Conservation (phyloP, 2,113 vertebrate species). For the Balaenoptera acutorostrata region DNA sequence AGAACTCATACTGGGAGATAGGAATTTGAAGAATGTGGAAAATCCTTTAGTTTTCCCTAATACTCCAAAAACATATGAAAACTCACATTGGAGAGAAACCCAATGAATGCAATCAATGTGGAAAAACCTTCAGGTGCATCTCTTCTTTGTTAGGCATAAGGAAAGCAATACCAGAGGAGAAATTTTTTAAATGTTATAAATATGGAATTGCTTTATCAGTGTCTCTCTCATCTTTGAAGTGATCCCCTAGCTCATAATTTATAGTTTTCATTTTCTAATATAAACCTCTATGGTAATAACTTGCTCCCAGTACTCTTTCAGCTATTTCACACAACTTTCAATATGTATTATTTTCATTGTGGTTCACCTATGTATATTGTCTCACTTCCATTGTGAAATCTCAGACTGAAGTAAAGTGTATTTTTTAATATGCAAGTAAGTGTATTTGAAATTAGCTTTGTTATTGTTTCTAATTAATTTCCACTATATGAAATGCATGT, state of each 20-base stretch:
- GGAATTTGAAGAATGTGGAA: neutral
- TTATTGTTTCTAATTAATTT: conserved; percentile 32
- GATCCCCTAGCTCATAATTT: neutral
- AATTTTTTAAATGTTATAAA: neutral
- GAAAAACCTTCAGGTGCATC: neutral
- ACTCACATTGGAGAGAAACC: neutral
- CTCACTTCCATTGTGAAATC: neutral
- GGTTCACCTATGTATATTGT: neutral
- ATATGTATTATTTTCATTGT: neutral
- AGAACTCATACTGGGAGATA: conserved; percentile 43
- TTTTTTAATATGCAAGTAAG: conserved; percentile 1
- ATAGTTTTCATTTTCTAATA: neutral
- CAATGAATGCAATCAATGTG: neutral
- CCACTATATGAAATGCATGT: neutral
- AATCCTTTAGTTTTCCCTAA: neutral
- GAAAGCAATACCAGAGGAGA: neutral
- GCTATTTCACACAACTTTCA: neutral
- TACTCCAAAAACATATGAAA: neutral
- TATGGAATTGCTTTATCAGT: neutral
- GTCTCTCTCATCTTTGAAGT: neutral
- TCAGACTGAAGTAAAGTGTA: neutral
- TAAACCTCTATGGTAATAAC: neutral
- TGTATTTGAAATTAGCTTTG: neutral
- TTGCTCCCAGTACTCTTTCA: neutral
- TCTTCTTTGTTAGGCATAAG: neutral